Conservation (phyloP, 37 sponge, comb jelly and placozoan species). For the Beroe ovata region DNA sequence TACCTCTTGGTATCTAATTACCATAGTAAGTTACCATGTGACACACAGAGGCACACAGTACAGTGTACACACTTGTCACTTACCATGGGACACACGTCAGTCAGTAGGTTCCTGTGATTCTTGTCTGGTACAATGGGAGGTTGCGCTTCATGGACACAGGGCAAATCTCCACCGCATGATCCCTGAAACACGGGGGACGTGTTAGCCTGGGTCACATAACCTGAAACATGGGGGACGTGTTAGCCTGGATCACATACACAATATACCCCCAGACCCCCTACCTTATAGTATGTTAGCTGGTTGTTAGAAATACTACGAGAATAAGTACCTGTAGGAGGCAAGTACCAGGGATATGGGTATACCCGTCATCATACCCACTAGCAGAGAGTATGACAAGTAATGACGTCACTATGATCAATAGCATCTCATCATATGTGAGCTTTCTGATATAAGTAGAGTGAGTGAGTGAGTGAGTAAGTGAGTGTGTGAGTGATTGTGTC, state of each 20-base stretch:
- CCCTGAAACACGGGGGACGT: not conserved
- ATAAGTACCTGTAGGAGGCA: slow-evolving; percentile 57
- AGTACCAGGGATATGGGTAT: slow-evolving; percentile 12
- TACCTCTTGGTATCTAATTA: no score
- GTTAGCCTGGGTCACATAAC: no score
- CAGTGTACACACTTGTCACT: no score
- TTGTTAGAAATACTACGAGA: no score
- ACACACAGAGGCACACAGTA: no score
- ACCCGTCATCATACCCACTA: not conserved
- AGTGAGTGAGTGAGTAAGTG: no score
- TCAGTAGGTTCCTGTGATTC: slow-evolving; percentile 7
- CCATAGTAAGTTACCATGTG: not conserved
- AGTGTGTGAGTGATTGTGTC: no score
- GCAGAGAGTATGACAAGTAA: not conserved
- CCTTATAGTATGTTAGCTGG: no score
- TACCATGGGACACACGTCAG: slow-evolving; percentile 24
- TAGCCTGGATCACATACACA: no score
- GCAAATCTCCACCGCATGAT: not conserved
- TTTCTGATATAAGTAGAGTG: no score
- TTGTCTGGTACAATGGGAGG: not conserved
- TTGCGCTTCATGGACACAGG: slow-evolving; percentile 4
- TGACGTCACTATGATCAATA: not conserved
- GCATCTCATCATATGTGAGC: no score
- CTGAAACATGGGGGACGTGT: not conserved
- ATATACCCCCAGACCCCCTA: no score